Conservation (phyloP, 1,140 invertebrate genomes). For the Daktulosphaira vitifoliae region DNA sequence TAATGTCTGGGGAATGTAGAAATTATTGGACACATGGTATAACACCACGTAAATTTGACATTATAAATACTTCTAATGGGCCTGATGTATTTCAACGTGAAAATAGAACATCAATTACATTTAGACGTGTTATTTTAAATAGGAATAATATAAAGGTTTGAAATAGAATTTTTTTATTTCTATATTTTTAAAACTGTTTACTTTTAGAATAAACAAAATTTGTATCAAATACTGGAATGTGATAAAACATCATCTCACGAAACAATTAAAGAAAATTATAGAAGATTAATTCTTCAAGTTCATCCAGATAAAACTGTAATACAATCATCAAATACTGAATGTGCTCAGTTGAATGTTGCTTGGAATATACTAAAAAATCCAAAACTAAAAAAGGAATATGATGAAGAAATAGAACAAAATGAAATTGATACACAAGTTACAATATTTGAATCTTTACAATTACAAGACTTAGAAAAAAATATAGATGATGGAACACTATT, state of each 20-base stretch:
- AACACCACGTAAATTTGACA: constrained; percentile 69
- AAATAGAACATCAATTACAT: constrained; percentile 77
- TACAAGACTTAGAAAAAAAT: constrained; percentile 24
- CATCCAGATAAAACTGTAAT: constrained; percentile 26
- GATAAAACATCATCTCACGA: constrained; percentile 18
- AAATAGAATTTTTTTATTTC: no score
- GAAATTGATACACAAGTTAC: constrained; percentile 24
- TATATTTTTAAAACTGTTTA: no score
- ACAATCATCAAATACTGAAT: neutral
- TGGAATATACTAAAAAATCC: constrained; percentile 25
- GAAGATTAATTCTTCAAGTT: no score
- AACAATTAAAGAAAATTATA: constrained; percentile 28
- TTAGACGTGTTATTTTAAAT: constrained; percentile 57
- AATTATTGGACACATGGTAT: constrained; percentile 84
- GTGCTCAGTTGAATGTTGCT: constrained; percentile 15
- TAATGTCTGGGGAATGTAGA: constrained; percentile 74
- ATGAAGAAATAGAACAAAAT: constrained; percentile 21
- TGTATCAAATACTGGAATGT: constrained; percentile 32
- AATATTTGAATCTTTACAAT: constrained; percentile 18
- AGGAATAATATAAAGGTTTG: constrained; percentile 37
- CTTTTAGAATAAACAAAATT: constrained; percentile 11
- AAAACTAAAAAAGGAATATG: constrained; percentile 22
- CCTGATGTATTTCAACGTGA: constrained; percentile 52
- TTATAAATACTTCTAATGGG: constrained; percentile 49
- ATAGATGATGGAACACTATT: neutral